A percentile compares a stretch with the other conserved stretches of the same genome.
Evolutionary conservation across 2,888 invertebrate genomes (phyloP).

Genomic region (Smittia aterrima): DNA sequence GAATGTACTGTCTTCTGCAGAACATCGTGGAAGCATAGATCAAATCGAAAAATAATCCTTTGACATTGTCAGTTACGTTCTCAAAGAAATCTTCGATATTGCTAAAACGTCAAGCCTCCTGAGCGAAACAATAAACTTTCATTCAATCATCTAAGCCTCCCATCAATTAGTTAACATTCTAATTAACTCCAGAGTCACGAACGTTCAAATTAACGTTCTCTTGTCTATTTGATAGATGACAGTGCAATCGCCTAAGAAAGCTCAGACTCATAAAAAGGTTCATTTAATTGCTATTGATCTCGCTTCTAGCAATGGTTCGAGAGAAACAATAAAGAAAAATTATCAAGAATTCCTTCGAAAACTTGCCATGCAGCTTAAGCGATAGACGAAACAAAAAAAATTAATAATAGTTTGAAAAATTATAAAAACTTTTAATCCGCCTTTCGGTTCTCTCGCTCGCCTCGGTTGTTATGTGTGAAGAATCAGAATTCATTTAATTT

Average conservation of each 20-base stretch:
- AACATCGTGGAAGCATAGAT: too few relatives aligned
- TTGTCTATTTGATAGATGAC: too few relatives aligned
- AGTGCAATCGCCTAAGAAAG: neutral
- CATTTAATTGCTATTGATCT: slow-evolving; percentile 33
- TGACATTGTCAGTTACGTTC: too few relatives aligned
- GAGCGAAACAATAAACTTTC: too few relatives aligned
- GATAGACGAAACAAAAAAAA: slow-evolving; percentile 23
- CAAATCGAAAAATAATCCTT: too few relatives aligned
- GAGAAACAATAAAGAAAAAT: neutral
- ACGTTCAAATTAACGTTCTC: too few relatives aligned
- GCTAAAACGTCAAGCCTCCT: too few relatives aligned
- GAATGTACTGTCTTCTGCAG: neutral
- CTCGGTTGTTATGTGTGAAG: slow-evolving; percentile 2
- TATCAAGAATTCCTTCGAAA: neutral
- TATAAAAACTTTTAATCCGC: slow-evolving; percentile 32
- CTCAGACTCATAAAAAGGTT: neutral
- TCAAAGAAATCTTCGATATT: too few relatives aligned
- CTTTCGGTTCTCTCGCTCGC: neutral
- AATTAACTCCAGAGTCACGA: too few relatives aligned
- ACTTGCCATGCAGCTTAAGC: neutral
- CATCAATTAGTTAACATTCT: too few relatives aligned
- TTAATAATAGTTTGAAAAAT: slow-evolving; percentile 25
- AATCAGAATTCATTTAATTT: slow-evolving; percentile 37
- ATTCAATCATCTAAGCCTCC: too few relatives aligned
- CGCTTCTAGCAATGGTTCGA: neutral